Base-by-base conservation (phyloP, 1,140 invertebrate genomes). In the Pentalonia nigronervosa region DNA sequence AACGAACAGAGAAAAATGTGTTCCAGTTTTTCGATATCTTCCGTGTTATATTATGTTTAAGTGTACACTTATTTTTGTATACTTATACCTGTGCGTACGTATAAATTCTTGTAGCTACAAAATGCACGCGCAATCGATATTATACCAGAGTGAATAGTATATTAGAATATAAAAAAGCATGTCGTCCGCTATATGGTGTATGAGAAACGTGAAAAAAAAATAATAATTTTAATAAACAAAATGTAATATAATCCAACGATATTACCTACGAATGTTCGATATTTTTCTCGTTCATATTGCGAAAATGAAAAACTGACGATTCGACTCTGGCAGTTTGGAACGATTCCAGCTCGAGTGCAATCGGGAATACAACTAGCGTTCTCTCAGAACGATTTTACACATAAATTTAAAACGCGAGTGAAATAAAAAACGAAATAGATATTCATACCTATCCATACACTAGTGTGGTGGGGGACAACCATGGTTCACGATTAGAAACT, bases 251-350 rank as follows among this genome's bases (percentile, higher is more conserved):
- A 36, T 53, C 87, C 48, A 34, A 89, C 48, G 21, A 41, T 53
- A 89, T 89, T 56, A 89, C 88, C 34, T 56, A 89, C 48, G 21
- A 89, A 89, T 56, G 88, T 89, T 89, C 50, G 88, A 89, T 89
- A 89, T 56, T 89, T 76, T 41, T 41, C 50, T 41, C 30, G 34
- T 89, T 41, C 34, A 89, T 89, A 56, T 89, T 36, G 23, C 34
- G 23, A 56, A 89, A 89, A 89, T 89, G 50, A 89, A 89, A 89
- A 89, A 89, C 88, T 56, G 34, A 89, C 34, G 34, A 56, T 53
- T 25, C 88, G 21, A 89, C 88, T 89, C 41, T 41, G 88, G 34
- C 88, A 89, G 88, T 56, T 89, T 89, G 88, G 88, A 89, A 89
- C 9, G 88, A 56, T 56, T 89, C 88, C 88, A 89, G 88, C 34